Percentiles rank a stretch among this genome's conserved stretches.
Conservation (phyloP, 2,113 vertebrate species). For the Acrocephalus kingi region DNA sequence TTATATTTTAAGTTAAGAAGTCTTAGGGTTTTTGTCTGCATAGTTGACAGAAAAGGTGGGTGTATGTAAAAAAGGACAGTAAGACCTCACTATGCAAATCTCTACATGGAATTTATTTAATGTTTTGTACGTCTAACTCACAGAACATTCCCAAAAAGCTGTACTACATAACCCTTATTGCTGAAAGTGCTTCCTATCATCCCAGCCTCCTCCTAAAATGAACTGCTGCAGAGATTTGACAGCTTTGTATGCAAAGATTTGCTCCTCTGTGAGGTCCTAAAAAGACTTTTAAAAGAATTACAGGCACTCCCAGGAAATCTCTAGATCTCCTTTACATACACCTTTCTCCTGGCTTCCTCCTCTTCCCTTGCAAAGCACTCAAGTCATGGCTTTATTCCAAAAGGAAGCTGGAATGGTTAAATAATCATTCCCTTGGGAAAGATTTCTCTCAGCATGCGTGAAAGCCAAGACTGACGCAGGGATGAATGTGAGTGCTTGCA, state of each 20-base stretch:
- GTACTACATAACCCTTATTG: background rate
- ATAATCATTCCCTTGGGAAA: background rate
- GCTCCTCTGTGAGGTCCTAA: background rate
- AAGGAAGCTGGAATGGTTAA: conserved; percentile 28
- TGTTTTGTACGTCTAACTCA: background rate
- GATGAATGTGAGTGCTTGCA: background rate
- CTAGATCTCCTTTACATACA: background rate
- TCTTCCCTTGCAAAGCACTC: background rate
- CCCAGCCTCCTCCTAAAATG: background rate
- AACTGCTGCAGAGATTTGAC: background rate
- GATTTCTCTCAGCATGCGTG: background rate
- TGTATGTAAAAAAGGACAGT: background rate
- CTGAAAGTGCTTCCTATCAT: rapidly evolving
- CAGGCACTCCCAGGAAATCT: background rate
- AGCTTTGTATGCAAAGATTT: background rate
- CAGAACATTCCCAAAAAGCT: background rate
- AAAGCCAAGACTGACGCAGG: background rate
- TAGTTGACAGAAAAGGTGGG: background rate
- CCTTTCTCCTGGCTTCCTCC: background rate
- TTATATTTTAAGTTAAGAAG: background rate
- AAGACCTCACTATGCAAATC: background rate
- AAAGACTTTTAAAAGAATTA: background rate
- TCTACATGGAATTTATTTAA: background rate
- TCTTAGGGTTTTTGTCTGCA: background rate
- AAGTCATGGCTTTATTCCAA: conserved; percentile 22